These are phyloP conservation scores for Drosophila parthenogenetica DNA, from an alignment of 2,888 invertebrate genomes.

Conservation along the genomic window DNA sequence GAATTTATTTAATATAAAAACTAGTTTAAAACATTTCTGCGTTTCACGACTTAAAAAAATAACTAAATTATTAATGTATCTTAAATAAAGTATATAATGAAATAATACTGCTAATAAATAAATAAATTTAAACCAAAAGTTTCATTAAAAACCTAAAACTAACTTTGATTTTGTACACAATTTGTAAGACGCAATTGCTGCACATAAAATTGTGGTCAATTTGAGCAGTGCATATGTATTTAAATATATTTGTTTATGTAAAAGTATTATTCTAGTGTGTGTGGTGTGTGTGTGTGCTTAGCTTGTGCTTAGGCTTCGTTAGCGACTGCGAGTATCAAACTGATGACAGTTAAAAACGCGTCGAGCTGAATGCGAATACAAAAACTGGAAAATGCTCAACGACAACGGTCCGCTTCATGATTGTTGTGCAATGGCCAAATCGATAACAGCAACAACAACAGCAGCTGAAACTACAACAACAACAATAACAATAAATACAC, in stretches of 20 bases:
- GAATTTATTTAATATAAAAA: no score
- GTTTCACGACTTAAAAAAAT: no score
- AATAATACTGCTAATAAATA: no score
- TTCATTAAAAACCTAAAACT: no score
- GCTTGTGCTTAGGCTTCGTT: conserved; percentile 56
- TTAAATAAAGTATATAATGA: no score
- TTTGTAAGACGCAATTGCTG: no score
- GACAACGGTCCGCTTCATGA: conserved; percentile 44
- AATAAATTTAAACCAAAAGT: no score
- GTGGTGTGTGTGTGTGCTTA: conserved; percentile 10
- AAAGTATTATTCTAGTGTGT: conserved; percentile 6
- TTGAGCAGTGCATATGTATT: not conserved
- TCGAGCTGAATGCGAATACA: conserved; percentile 45
- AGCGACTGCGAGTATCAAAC: conserved; percentile 45
- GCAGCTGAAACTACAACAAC: conserved; percentile 25
- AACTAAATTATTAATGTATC: no score
- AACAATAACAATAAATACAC: conserved; percentile 57
- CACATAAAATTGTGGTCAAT: no score
- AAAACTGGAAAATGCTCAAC: conserved; percentile 45
- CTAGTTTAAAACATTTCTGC: no score
- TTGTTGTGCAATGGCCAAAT: conserved; percentile 77
- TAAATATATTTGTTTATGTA: conserved; percentile 6
- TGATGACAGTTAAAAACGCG: conserved; percentile 65
- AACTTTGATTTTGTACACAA: no score
- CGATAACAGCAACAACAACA: conserved; percentile 49